A percentile compares a stretch with the other conserved stretches of the same genome.
phyloP scores from a whole-genome alignment of 1,140 invertebrate genomes.

The Eciton burchellii region DNA sequence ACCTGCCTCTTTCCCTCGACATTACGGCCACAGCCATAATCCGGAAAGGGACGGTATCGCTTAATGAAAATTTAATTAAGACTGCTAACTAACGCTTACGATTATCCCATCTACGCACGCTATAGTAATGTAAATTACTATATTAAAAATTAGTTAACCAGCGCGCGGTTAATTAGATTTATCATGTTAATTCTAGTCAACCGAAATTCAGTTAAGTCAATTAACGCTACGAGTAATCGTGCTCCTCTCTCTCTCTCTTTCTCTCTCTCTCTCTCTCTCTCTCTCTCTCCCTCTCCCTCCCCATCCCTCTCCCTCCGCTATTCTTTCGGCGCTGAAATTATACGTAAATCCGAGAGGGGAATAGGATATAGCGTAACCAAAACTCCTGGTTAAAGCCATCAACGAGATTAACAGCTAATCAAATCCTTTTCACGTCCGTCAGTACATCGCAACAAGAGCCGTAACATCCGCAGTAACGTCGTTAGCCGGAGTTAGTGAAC shows the following conservation, averaged over 20 bases:
- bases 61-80: slow-evolving; percentile 50
- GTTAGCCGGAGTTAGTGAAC: slow-evolving; percentile 30
- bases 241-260: neutral
- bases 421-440: slow-evolving; percentile 36
- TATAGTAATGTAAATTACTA: slow-evolving; percentile 5
- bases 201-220: slow-evolving; percentile 23
- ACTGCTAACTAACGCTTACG: slow-evolving; percentile 23
- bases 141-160: slow-evolving; percentile 17
- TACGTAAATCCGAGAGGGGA: neutral
- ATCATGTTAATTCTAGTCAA: slow-evolving; percentile 16
- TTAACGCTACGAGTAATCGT: neutral
- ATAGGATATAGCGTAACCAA: neutral
- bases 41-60: neutral
- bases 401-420: slow-evolving; percentile 26
- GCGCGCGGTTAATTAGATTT: slow-evolving; percentile 23
- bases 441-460: slow-evolving; percentile 30
- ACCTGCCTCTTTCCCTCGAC: neutral
- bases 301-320: no score
- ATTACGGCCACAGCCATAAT: slow-evolving; percentile 10
- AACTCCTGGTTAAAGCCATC: slow-evolving; percentile 7
- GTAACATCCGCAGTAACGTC: slow-evolving; percentile 14
- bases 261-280: neutral
- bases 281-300: neutral
- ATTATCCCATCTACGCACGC: slow-evolving; percentile 9
- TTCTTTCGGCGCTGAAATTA: neutral